Evolutionary conservation across 1,140 invertebrate species (phyloP).

Genomic region (Hypothenemus hampei): DNA sequence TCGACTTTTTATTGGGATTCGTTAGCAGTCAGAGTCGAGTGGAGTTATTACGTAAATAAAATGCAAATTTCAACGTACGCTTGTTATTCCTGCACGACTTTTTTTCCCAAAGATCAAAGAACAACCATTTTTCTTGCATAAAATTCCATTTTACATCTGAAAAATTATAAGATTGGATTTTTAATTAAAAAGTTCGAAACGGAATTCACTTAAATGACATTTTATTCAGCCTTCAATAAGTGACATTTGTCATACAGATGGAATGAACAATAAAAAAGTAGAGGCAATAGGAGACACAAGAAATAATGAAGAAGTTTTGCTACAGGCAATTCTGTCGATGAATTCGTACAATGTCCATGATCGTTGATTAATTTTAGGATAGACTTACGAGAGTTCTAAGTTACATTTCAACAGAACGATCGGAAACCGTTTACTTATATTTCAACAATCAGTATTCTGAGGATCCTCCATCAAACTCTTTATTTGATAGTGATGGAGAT

Average conservation of each 20-base stretch:
- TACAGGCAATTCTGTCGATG: conserved; percentile 1
- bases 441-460: conserved; percentile 17
- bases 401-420: neutral
- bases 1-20: conserved; percentile 20
- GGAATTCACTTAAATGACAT: neutral
- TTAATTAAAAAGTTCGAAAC: neutral
- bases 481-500: conserved; percentile 11
- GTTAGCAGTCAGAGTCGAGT: conserved; percentile 12
- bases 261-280: conserved; percentile 3
- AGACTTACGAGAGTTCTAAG: conserved; percentile 12
- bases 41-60: conserved; percentile 20
- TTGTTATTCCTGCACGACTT: conserved; percentile 1
- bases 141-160: neutral
- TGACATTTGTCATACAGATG: neutral
- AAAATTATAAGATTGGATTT: neutral
- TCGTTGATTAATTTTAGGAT: conserved; percentile 5
- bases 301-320: neutral
- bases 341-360: neutral
- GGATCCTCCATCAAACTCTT: conserved; percentile 9
- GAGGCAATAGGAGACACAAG: conserved; percentile 2
- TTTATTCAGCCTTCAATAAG: neutral
- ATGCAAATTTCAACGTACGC: conserved; percentile 2
- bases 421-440: conserved; percentile 11
- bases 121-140: neutral
- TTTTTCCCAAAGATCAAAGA: neutral